Percentiles rank a stretch among this genome's conserved stretches.
These are phyloP conservation scores for Rosalia funebris DNA, from an alignment of 2,888 invertebrate genomes.

Conservation along the genomic window DNA sequence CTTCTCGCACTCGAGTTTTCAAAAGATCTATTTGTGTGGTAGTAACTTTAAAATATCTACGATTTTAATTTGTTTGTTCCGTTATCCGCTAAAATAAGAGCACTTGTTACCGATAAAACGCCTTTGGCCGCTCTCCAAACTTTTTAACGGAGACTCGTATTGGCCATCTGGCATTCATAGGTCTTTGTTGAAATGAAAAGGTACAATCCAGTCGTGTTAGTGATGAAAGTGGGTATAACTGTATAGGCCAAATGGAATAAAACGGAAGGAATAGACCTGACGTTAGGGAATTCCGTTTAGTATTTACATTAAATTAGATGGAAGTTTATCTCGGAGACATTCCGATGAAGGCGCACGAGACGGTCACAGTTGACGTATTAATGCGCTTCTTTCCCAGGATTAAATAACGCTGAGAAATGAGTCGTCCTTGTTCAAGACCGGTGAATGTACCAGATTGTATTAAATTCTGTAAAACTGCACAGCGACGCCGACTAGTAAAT, in stretches of 20 bases:
- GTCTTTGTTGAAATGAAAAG: neutral
- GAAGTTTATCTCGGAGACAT: conserved; percentile 41
- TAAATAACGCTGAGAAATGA: conserved; percentile 19
- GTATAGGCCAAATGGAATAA: neutral
- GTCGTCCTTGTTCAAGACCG: conserved; percentile 15
- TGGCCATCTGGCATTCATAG: conserved; percentile 2
- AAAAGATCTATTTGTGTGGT: neutral
- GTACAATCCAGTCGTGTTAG: neutral
- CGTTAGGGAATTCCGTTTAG: conserved; percentile 9
- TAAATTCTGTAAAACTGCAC: conserved; percentile 9
- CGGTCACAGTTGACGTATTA: conserved; percentile 49
- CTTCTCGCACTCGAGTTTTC: neutral
- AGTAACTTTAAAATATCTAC: neutral
- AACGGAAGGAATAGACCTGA: neutral
- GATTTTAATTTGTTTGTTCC: neutral
- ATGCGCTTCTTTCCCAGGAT: conserved; percentile 42
- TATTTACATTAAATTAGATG: conserved; percentile 42
- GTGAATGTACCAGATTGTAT: conserved; percentile 9
- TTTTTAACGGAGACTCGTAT: neutral
- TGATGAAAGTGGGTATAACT: neutral
- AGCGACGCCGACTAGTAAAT: neutral
- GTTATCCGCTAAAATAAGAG: neutral
- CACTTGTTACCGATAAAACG: neutral
- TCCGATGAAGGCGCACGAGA: conserved; percentile 39
- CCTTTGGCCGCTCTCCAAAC: neutral